Evolutionary conservation across 37 sponge, comb jelly and placozoan genomes (phyloP).

Genomic region (Amphimedon queenslandica): DNA sequence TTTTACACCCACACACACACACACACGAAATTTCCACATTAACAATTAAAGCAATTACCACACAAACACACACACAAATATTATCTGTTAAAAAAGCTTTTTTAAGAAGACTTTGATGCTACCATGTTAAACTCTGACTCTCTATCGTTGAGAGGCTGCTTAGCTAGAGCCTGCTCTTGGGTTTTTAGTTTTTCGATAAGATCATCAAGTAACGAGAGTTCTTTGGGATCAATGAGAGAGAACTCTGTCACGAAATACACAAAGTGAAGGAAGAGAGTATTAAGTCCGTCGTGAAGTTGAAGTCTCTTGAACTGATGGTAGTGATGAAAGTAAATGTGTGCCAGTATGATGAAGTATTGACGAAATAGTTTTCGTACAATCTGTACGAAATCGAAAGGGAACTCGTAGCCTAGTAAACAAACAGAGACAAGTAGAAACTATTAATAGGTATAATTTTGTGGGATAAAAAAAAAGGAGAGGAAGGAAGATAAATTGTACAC

Average conservation of each 20-base stretch:
- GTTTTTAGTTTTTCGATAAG: conserved; percentile 50
- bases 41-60: no score
- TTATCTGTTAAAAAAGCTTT: no score
- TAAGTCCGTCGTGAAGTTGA: conserved; percentile 56
- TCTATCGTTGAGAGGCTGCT: conserved; percentile 32
- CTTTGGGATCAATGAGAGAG: conserved; percentile 63
- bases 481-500: no score
- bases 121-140: neutral
- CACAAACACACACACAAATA: no score
- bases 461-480: no score
- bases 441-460: no score
- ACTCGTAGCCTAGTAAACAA: conserved; percentile 46
- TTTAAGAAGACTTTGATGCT: no score
- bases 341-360: conserved; percentile 72
- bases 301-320: conserved; percentile 48
- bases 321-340: conserved; percentile 88
- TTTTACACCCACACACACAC: no score
- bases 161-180: conserved; percentile 42
- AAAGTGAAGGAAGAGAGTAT: conserved; percentile 83
- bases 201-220: conserved; percentile 63
- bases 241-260: conserved; percentile 86
- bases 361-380: conserved; percentile 76
- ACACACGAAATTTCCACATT: no score
- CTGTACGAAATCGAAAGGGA: conserved; percentile 66
- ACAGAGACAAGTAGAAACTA: neutral